Base-by-base conservation (phyloP, 2,888 invertebrate species). In the Drosophila lutescens region DNA sequence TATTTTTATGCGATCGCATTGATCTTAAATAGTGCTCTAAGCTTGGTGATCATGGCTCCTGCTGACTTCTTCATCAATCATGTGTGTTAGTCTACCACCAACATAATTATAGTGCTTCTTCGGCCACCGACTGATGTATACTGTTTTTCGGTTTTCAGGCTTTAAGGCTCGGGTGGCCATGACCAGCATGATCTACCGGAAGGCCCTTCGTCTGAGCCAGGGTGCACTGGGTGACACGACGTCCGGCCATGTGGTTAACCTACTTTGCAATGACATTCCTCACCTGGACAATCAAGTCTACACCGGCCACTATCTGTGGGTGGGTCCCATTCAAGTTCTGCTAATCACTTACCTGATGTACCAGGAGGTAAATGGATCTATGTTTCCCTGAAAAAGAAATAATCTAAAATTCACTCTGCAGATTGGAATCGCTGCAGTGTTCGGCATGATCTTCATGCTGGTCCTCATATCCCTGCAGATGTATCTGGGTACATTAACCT, bases 231-330 rank as follows among this genome's bases (percentile, higher is more conserved):
- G 95, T 0, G 94, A 96, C 86, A 97, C 97, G 4, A 96, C 97
- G 2, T 93, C 94, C 10, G 95, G 95, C 1, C 95, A 95, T 90
- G 93, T 95, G 78, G 98, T 98, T 20, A 98, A 98, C 92, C 93
- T 99, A 5, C 93, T 99, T 77, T 98, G 98, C 0, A 99, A 99
- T 91, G 99, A 99, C 92, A 98, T 99, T 73, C 97, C 97, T 85
- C 91, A 92, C 13, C 73, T 92, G 66, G 92, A 92, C 12, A 43
- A 6, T 12, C 75, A 84, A 91, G 79, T 96, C 96, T 23, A 95
- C 97, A 7, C 2, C 74, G 93, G 98, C 7, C 98, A 98, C 92
- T 98, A 97, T 91, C 93, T 98, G 47, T 98, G 98, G 97, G 95
- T 98, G 69, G 98, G 97, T 0, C 97, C 98, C 6, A 20, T 43